Evolutionary conservation across 2,797 vertebrate genomes (phyloP).

Genomic region (Bufotes viridis): DNA sequence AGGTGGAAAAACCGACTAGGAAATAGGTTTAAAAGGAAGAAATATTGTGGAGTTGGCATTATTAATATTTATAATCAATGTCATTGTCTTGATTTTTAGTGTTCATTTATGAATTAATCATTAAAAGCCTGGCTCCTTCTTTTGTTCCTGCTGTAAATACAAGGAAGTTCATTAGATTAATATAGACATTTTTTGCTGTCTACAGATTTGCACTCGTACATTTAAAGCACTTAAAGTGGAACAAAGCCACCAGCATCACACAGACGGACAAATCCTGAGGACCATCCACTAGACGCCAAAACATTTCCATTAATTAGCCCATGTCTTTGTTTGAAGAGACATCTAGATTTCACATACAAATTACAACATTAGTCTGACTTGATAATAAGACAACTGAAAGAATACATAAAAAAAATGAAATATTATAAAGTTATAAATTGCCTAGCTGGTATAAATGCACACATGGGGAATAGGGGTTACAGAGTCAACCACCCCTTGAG

Average conservation of each 20-base stretch:
- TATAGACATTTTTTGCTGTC: slow-evolving; percentile 8
- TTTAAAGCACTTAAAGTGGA: slow-evolving; percentile 18
- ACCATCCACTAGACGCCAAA: slow-evolving; percentile 16
- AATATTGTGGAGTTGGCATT: slow-evolving; percentile 21
- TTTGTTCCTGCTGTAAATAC: slow-evolving; percentile 36
- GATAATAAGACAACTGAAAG: background rate
- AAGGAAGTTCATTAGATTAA: slow-evolving; percentile 38
- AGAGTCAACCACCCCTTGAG: background rate
- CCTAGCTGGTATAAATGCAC: background rate
- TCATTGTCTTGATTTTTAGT: slow-evolving; percentile 38
- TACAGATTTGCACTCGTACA: slow-evolving; percentile 19
- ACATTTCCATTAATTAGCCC: slow-evolving; percentile 38
- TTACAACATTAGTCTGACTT: background rate
- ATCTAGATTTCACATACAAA: slow-evolving; percentile 24
- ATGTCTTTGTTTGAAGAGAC: slow-evolving; percentile 9
- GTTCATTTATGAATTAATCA: slow-evolving; percentile 37
- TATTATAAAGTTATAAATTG: background rate
- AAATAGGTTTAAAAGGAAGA: background rate
- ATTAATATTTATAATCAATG: slow-evolving; percentile 38
- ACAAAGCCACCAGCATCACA: slow-evolving; percentile 13
- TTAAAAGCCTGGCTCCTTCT: slow-evolving; percentile 21
- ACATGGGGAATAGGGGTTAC: background rate
- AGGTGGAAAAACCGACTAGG: background rate
- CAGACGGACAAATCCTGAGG: slow-evolving; percentile 16
- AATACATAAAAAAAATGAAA: background rate